A percentile compares a stretch with the other conserved stretches of the same genome.
Conservation (phyloP, 92 coral and sea anemone genomes). For the Phenganax stokvisi region DNA sequence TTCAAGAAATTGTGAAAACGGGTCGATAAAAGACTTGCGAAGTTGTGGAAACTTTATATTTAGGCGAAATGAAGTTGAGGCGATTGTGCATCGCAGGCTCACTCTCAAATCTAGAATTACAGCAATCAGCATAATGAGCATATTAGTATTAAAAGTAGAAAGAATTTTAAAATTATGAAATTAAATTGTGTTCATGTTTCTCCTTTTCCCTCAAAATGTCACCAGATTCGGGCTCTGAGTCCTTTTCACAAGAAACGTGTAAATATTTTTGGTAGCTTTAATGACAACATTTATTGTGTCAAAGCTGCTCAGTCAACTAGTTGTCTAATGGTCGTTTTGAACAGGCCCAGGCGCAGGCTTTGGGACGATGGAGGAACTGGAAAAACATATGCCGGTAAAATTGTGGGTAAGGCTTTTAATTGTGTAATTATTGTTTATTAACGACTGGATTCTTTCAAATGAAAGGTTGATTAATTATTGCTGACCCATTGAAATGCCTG, state of each 20-base stretch:
- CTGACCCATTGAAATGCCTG: too few relatives aligned
- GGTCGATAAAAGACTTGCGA: not conserved
- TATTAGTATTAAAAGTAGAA: not conserved
- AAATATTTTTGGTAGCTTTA: not conserved
- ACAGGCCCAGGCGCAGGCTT: not conserved
- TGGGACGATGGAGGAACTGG: not conserved
- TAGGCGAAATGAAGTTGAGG: not conserved
- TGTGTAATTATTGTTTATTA: too few relatives aligned
- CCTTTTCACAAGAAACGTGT: not conserved
- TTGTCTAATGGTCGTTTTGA: too few relatives aligned
- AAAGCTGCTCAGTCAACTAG: too few relatives aligned
- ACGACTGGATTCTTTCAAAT: too few relatives aligned
- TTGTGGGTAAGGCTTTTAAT: not conserved
- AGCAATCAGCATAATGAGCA: too few relatives aligned
- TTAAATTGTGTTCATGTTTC: not conserved
- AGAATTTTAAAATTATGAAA: conserved; percentile 3
- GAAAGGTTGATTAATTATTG: too few relatives aligned
- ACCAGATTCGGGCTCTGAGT: not conserved
- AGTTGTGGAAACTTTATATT: not conserved
- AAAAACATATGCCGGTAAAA: not conserved
- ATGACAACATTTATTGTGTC: not conserved
- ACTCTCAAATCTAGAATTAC: not conserved
- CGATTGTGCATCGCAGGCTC: not conserved
- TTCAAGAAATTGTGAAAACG: not conserved
- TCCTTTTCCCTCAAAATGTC: not conserved